Conservation (phyloP, 2,113 vertebrate species). For the Athene cunicularia region DNA sequence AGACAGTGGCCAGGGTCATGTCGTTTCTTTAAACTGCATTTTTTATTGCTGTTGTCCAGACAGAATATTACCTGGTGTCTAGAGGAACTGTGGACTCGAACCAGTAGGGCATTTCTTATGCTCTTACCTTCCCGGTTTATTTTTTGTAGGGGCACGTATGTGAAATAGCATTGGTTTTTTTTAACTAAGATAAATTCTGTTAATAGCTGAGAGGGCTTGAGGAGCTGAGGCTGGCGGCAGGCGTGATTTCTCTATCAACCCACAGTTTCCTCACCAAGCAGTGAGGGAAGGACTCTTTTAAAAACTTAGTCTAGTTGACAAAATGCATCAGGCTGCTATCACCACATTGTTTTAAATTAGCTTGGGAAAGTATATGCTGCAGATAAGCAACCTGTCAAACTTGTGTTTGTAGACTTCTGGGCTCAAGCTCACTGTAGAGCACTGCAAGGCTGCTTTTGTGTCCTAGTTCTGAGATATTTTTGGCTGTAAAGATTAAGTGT, state of each 20-base stretch:
- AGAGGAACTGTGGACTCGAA: background rate
- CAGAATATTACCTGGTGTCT: background rate
- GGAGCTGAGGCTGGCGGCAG: background rate
- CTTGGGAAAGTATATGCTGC: background rate
- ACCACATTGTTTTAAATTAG: background rate
- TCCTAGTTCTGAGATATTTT: constrained; percentile 12
- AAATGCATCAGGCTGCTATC: background rate
- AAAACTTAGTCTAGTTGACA: background rate
- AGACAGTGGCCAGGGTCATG: background rate
- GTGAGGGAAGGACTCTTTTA: background rate
- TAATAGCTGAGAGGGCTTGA: background rate
- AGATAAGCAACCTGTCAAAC: background rate
- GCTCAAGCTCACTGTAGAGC: background rate
- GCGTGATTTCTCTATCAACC: fast-evolving
- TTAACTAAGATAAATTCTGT: background rate
- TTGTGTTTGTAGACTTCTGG: background rate
- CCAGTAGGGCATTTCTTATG: background rate
- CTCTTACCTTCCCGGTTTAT: background rate
- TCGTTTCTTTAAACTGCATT: background rate
- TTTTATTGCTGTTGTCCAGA: background rate
- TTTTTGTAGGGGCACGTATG: background rate
- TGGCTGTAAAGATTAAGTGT: background rate
- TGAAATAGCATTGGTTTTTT: background rate
- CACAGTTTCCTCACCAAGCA: background rate
- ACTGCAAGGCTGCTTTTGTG: background rate